phyloP scores from a whole-genome alignment of 2,113 vertebrate species.

The Oryzias celebensis region DNA sequence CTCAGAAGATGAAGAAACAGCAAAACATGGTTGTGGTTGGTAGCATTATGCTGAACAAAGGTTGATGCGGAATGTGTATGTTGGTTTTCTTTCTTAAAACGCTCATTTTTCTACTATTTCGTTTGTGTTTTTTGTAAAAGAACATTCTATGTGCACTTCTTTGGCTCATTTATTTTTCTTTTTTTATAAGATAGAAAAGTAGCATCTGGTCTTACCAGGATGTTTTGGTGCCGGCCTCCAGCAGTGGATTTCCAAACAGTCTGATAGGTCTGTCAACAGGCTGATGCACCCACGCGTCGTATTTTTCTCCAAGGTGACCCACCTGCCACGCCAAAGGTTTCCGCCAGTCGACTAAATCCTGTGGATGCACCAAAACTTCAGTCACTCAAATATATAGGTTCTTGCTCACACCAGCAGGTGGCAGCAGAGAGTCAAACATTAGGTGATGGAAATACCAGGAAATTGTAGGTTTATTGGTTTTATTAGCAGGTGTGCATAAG shows the following conservation, averaged over 20 bases:
- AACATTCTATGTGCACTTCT: too few species aligned
- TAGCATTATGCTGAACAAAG: too few species aligned
- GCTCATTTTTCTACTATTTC: too few species aligned
- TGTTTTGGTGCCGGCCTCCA: slow-evolving; percentile 89
- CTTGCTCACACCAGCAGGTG: slow-evolving; percentile 29
- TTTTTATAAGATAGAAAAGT: too few species aligned
- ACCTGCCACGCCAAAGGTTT: slow-evolving; percentile 97
- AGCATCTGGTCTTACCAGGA: slow-evolving; percentile 81
- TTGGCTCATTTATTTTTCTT: too few species aligned
- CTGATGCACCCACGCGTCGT: slow-evolving; percentile 95
- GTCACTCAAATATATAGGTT: too few species aligned
- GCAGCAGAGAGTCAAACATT: slow-evolving; percentile 11
- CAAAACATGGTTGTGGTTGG: too few species aligned
- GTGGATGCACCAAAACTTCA: background rate
- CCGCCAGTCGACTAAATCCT: slow-evolving; percentile 96
- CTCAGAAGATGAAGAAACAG: too few species aligned
- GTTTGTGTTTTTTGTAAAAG: too few species aligned
- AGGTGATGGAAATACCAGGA: background rate
- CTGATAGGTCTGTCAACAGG: slow-evolving; percentile 91
- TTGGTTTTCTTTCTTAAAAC: too few species aligned
- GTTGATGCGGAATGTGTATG: too few species aligned
- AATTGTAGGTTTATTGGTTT: background rate
- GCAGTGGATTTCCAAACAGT: slow-evolving; percentile 88
- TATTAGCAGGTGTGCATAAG: background rate
- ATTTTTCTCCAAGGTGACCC: slow-evolving; percentile 90